phyloP scores from a whole-genome alignment of 2,888 invertebrate species.

The Pasiphila rectangulata region DNA sequence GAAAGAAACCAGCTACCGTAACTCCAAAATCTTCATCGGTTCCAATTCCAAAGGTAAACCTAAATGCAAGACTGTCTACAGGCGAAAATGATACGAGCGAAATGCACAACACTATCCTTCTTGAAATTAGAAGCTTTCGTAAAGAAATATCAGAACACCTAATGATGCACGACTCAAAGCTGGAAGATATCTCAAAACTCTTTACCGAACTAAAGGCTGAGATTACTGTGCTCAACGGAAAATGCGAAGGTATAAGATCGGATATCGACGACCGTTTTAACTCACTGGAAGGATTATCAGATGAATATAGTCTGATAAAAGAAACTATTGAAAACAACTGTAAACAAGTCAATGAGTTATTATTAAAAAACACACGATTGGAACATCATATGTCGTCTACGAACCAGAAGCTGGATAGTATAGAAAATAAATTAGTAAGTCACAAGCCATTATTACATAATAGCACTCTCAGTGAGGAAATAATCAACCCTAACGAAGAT shows the following conservation, averaged over 20 bases:
- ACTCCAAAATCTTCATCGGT: neutral
- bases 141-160: neutral
- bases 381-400: neutral
- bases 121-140: neutral
- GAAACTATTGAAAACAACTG: neutral
- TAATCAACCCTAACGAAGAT: neutral
- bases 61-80: neutral
- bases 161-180: neutral
- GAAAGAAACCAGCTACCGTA: neutral
- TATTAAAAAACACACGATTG: neutral
- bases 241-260: neutral
- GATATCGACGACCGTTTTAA: neutral
- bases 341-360: neutral
- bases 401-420: neutral
- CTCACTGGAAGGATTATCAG: neutral
- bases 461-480: neutral
- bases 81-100: neutral
- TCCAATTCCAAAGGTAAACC: neutral
- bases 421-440: neutral
- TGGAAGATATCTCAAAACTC: too few relatives aligned
- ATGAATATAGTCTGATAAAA: neutral
- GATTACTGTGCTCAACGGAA: neutral
- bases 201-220: neutral
- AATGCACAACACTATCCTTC: neutral
- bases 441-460: neutral